Evolutionary conservation across 2,797 vertebrate genomes (phyloP).

Genomic region (Phyllotis vaccarum): DNA sequence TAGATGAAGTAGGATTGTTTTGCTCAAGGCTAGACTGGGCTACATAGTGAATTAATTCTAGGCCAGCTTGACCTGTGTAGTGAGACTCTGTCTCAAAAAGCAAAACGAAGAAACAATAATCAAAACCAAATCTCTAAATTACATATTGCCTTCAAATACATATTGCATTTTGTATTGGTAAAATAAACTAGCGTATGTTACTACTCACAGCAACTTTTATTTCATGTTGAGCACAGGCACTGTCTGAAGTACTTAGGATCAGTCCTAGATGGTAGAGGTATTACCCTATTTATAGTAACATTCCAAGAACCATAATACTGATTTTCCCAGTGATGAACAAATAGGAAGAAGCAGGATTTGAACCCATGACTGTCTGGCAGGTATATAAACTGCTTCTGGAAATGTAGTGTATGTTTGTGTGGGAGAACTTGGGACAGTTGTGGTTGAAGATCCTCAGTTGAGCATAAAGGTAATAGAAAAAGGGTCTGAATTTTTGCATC

Average conservation of each 20-base stretch:
- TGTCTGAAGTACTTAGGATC: neutral
- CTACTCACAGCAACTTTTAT: neutral
- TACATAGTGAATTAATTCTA: neutral
- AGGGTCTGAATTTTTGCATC: constrained; percentile 21
- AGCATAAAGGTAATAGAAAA: neutral
- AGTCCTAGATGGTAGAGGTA: neutral
- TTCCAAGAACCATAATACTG: constrained; percentile 19
- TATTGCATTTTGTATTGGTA: constrained; percentile 24
- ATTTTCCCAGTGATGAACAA: constrained; percentile 4
- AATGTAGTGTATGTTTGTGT: neutral
- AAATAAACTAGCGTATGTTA: constrained; percentile 6
- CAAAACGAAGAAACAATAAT: neutral
- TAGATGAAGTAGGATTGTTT: neutral
- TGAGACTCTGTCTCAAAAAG: neutral
- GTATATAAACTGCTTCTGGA: neutral
- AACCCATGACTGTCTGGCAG: neutral
- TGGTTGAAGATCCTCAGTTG: constrained; percentile 14
- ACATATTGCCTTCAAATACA: neutral
- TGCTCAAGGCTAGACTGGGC: neutral
- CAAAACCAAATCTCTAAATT: neutral
- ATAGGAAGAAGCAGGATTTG: constrained; percentile 27
- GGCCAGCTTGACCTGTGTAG: neutral
- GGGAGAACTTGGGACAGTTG: neutral
- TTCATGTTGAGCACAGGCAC: neutral
- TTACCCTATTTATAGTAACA: constrained; percentile 23